These are phyloP conservation scores for Anarrhichthys ocellatus DNA, from an alignment of 2,113 vertebrate species.

Conservation along the genomic window DNA sequence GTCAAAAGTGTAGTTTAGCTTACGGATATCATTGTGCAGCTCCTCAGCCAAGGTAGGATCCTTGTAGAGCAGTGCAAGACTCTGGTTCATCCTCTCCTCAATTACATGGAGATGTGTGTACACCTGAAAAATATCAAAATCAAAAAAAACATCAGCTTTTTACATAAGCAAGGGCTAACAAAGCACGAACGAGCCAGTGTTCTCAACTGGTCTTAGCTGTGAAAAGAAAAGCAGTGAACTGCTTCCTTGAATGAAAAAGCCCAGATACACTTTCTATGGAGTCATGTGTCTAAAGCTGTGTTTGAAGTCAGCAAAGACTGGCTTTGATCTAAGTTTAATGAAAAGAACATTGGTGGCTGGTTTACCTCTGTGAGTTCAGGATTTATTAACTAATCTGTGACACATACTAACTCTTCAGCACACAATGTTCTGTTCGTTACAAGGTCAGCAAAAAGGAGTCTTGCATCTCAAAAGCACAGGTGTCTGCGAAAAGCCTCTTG, in stretches of 20 bases:
- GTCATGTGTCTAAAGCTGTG: neutral
- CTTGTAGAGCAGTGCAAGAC: conserved; percentile 89
- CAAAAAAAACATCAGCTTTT: neutral
- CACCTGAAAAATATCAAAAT: conserved; percentile 80
- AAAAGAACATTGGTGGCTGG: conserved; percentile 13
- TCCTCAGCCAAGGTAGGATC: conserved; percentile 87
- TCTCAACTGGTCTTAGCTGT: neutral
- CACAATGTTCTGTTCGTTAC: conserved; percentile 29
- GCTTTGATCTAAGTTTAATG: conserved; percentile 47
- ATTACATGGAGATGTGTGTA: conserved; percentile 93
- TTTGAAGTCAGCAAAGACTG: conserved; percentile 12
- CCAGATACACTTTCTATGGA: neutral
- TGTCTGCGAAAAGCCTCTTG: neutral
- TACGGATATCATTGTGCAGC: conserved; percentile 89
- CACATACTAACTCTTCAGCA: neutral
- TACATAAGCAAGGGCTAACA: neutral
- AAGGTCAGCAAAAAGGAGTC: conserved; percentile 40
- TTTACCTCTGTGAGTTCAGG: conserved; percentile 3
- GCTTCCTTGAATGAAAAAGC: conserved; percentile 1
- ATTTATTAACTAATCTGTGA: conserved; percentile 12
- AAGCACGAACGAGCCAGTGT: neutral
- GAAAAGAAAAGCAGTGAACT: conserved; percentile 2
- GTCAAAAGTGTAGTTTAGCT: conserved; percentile 32
- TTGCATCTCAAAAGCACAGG: conserved; percentile 8
- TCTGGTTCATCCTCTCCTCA: conserved; percentile 94